Conservation (phyloP, 2,797 vertebrate genomes). For the Microcaecilia unicolor region DNA sequence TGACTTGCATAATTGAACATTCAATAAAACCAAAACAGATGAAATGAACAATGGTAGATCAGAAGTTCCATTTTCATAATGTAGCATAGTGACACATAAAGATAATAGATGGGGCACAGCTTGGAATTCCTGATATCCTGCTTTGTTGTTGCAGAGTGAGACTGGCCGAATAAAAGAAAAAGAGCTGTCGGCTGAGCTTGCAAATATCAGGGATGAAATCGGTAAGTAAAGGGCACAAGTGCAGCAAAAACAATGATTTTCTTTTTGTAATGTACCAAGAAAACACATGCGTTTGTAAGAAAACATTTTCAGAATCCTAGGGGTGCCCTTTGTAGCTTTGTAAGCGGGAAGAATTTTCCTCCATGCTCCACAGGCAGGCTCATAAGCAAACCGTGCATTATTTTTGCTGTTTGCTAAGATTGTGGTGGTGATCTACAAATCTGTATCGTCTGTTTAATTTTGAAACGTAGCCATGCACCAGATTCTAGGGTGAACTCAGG, state of each 20-base stretch:
- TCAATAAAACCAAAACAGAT: too few species aligned
- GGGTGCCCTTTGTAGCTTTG: background rate
- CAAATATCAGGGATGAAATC: slow-evolving; percentile 93
- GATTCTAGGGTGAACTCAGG: background rate
- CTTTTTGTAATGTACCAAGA: background rate
- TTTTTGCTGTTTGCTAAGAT: slow-evolving; percentile 2
- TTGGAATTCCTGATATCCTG: too few species aligned
- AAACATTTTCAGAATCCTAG: background rate
- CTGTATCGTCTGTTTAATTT: background rate
- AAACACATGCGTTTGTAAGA: background rate
- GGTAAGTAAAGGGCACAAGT: slow-evolving; percentile 67
- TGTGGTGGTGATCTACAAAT: background rate
- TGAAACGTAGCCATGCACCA: background rate
- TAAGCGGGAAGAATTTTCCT: background rate
- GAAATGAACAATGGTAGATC: too few species aligned
- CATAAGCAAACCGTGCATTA: background rate
- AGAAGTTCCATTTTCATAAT: too few species aligned
- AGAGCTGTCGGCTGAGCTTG: slow-evolving; percentile 80
- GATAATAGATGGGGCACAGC: too few species aligned
- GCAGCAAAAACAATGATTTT: slow-evolving; percentile 3
- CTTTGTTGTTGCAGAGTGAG: slow-evolving; percentile 72
- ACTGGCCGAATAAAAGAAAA: slow-evolving; percentile 79
- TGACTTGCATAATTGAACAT: too few species aligned
- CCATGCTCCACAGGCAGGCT: background rate
- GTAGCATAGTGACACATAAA: too few species aligned